These are phyloP conservation scores for Athalia circularis DNA, from an alignment of 2,888 invertebrate species.

Conservation along the genomic window DNA sequence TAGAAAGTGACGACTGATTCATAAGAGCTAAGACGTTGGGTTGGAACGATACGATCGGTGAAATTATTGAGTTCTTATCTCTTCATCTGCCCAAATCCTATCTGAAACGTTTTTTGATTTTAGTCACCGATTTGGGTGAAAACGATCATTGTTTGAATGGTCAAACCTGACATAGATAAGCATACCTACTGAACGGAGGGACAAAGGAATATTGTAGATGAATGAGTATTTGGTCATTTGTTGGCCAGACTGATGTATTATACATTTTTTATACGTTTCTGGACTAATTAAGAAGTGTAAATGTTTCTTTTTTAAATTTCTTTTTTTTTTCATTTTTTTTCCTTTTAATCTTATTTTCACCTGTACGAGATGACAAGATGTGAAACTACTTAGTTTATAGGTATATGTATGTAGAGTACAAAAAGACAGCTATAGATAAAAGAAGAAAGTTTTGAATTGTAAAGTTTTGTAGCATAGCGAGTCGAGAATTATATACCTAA, in stretches of 20 bases:
- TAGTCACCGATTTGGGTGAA: no score
- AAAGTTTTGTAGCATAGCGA: conserved; percentile 67
- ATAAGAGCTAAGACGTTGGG: no score
- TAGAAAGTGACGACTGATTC: no score
- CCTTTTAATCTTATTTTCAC: background rate
- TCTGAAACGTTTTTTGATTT: no score
- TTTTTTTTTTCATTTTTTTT: conserved; percentile 30
- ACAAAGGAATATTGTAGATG: conserved; percentile 30
- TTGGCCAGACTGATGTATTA: conserved; percentile 72
- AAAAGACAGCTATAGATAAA: conserved; percentile 54
- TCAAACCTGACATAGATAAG: conserved; percentile 4
- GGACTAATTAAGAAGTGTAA: conserved; percentile 65
- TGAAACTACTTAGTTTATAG: conserved; percentile 21
- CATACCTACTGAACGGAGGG: conserved; percentile 18
- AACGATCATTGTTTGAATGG: no score
- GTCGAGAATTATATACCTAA: conserved; percentile 59
- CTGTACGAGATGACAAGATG: background rate
- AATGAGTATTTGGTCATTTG: conserved; percentile 60
- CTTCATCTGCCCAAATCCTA: no score
- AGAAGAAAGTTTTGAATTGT: conserved; percentile 56
- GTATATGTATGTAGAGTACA: conserved; percentile 65
- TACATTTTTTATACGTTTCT: conserved; percentile 69
- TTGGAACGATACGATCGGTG: no score
- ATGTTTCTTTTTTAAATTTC: conserved; percentile 57
- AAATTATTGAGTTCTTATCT: no score